Evolutionary conservation across 2,888 invertebrate species (phyloP).

Genomic region (Alloplasta piceator): DNA sequence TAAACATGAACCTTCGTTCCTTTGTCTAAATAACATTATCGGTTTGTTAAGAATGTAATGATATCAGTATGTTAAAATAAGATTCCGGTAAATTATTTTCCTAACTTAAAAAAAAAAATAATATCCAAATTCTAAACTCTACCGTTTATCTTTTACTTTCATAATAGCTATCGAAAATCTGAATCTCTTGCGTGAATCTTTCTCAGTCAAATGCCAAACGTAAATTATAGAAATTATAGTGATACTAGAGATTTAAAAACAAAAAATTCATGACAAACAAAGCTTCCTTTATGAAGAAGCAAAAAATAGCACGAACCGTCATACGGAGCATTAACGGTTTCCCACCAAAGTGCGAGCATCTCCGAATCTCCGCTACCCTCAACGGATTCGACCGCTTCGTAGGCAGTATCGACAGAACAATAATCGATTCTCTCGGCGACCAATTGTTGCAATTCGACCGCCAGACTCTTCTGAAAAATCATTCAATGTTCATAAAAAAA

Average conservation of each 20-base stretch:
- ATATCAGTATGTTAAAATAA: too few species aligned
- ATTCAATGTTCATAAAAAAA: slow-evolving; percentile 9
- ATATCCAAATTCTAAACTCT: too few species aligned
- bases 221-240: slow-evolving; percentile 30
- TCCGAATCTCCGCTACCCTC: slow-evolving; percentile 80
- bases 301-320: slow-evolving; percentile 72
- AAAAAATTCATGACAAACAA: background rate
- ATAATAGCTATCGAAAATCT: too few species aligned
- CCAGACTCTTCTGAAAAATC: slow-evolving; percentile 71
- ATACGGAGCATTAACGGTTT: slow-evolving; percentile 75
- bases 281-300: background rate
- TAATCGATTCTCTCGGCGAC: slow-evolving; percentile 84
- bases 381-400: slow-evolving; percentile 87
- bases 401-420: slow-evolving; percentile 86
- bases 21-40: too few species aligned
- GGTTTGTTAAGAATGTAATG: too few species aligned
- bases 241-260: background rate
- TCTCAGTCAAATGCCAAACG: too few species aligned
- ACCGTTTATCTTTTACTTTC: too few species aligned
- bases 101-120: too few species aligned
- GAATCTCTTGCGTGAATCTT: too few species aligned
- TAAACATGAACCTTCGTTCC: too few species aligned
- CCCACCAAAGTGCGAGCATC: slow-evolving; percentile 79
- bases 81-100: too few species aligned
- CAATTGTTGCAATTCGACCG: slow-evolving; percentile 74